Base-by-base conservation (phyloP, 2,888 invertebrate species). In the Netelia melanura region DNA sequence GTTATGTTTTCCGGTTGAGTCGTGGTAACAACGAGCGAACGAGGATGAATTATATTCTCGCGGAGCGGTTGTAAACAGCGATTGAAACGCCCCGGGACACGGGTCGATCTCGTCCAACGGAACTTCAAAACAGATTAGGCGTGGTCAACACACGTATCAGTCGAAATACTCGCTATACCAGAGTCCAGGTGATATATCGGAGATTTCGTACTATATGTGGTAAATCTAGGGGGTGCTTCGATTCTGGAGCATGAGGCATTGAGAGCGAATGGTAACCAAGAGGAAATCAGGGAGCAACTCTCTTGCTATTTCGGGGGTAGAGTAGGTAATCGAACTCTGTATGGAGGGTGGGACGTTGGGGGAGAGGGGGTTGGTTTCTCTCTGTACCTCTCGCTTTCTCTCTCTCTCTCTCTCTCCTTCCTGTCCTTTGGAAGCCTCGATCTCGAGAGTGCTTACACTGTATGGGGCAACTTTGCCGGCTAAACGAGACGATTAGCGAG, bases 401-500 rank as follows among this genome's bases (percentile, higher is more conserved):
- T 3, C 25, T 25, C 25, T 25, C 30, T 30, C 30, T 30, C 30
- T 30, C 30, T 30, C 30, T 30, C 30, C 30, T 79, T 75, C 71
- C 79, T 30, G 30, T 54, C 21, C 78, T 52, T 10, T 58, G 52
- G 74, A 79, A 70, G 65, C 75, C 61, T 80, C 48, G 65, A 75
- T 76, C 43, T 56, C 82, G 72, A 80, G 71, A 79, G 79, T 76
- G 70, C 79, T 54, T 72, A 61, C 67, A 71, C 76, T 82, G 71
- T 75, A 56, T 48, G 52, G 30, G 43, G 38, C 23, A 85, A 85
- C 79, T 85, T 85, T 30, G 30, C 67, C 75, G 76, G 48, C 85
- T 70, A 82, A 79, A 82, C 82, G 82, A 82, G 79, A 85, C 85
- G 82, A 82, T 85, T 85, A 85, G 76, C 67, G 82, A 70, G 67